Percentiles rank a stretch among this genome's conserved stretches.
Conservation (phyloP, 2,797 vertebrate genomes). For the Molossus molossus region DNA sequence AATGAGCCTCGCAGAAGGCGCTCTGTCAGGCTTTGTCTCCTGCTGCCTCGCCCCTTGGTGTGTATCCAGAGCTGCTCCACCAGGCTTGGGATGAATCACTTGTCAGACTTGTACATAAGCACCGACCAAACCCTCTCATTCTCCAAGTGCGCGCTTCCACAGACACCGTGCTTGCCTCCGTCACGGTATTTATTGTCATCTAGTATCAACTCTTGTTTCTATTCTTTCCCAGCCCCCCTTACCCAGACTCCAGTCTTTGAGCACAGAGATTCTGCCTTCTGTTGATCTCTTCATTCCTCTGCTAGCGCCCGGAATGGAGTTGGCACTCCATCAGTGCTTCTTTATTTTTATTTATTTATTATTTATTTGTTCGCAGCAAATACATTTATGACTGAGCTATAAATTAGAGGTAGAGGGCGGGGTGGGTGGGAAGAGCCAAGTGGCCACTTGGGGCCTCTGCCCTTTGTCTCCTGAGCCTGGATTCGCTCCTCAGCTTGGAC, state of each 20-base stretch:
- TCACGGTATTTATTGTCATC: not conserved
- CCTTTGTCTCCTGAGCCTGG: too few relatives aligned
- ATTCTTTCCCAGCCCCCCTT: not conserved
- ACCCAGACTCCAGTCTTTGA: not conserved
- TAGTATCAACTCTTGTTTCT: not conserved
- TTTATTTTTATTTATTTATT: not conserved
- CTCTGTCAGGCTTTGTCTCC: not conserved
- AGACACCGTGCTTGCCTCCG: not conserved
- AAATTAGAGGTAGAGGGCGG: too few relatives aligned
- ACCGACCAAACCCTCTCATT: not conserved
- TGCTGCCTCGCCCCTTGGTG: not conserved
- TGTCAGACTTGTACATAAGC: not conserved
- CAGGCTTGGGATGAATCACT: not conserved
- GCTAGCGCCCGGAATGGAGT: not conserved
- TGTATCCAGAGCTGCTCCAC: not conserved
- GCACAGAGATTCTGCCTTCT: not conserved
- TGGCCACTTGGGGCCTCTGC: too few relatives aligned
- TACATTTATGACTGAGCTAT: too few relatives aligned
- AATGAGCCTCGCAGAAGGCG: not conserved
- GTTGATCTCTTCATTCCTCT: not conserved
- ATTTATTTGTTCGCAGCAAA: too few relatives aligned
- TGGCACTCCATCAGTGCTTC: not conserved
- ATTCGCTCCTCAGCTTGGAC: too few relatives aligned
- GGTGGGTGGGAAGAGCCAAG: too few relatives aligned
- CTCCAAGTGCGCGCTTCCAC: not conserved